Evolutionary conservation across 2,888 invertebrate species (phyloP).

Genomic region (Odontothrips loti): DNA sequence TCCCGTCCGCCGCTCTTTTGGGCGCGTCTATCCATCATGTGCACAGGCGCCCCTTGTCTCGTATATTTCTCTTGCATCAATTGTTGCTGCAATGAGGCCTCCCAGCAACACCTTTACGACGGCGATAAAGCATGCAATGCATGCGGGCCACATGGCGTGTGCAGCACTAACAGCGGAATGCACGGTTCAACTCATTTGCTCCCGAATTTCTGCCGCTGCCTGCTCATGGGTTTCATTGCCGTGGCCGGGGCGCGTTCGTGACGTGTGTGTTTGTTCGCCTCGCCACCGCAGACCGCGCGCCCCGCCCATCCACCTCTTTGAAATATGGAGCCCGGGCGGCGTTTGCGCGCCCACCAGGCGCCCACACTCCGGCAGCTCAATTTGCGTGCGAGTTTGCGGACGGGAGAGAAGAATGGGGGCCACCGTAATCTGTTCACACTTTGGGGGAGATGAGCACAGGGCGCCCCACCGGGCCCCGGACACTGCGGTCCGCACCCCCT

Average conservation of each 20-base stretch:
- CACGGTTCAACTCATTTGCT: too few relatives aligned
- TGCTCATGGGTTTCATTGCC: too few relatives aligned
- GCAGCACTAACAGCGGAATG: background rate
- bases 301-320: background rate
- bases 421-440: background rate
- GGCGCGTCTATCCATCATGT: background rate
- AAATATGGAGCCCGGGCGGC: background rate
- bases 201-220: too few relatives aligned
- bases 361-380: background rate
- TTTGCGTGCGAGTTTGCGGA: background rate
- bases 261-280: background rate
- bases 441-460: background rate
- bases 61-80: conserved; percentile 25
- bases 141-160: background rate
- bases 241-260: background rate
- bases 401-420: background rate
- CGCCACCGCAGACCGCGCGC: background rate
- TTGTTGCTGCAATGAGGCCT: background rate
- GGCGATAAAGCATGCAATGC: background rate
- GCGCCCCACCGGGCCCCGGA: background rate
- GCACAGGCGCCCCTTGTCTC: conserved; percentile 7
- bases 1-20: background rate
- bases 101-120: background rate
- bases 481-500: too few relatives aligned
- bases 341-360: background rate